Evolutionary conservation across 2,797 vertebrate genomes (phyloP).

Genomic region (Tinamus major): DNA sequence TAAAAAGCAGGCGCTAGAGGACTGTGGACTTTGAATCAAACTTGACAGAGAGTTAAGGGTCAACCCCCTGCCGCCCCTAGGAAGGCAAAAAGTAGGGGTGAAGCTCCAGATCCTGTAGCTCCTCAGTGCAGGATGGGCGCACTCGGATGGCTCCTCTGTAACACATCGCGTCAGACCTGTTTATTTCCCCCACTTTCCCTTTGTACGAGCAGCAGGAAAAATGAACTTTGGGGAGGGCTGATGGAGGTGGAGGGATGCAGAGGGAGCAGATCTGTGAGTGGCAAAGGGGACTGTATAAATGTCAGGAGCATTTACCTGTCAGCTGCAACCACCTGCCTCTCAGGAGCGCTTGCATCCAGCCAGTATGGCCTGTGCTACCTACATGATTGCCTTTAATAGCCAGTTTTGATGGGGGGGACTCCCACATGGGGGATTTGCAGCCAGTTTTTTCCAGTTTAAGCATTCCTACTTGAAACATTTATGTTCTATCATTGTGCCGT

Average conservation of each 20-base stretch:
- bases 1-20: neutral
- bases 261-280: neutral
- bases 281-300: neutral
- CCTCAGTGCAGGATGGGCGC: neutral
- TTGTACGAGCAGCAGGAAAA: neutral
- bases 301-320: neutral
- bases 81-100: neutral
- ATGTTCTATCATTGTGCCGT: neutral
- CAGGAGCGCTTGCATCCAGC: neutral
- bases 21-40: neutral
- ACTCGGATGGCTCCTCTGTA: neutral
- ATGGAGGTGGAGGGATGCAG: neutral
- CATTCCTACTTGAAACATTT: constrained; percentile 18
- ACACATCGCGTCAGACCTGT: neutral
- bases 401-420: neutral
- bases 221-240: neutral
- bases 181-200: neutral
- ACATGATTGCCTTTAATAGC: neutral
- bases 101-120: neutral
- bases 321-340: neutral
- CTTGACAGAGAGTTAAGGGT: neutral
- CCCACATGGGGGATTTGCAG: neutral
- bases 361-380: neutral
- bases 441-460: neutral
- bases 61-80: neutral